Evolutionary conservation across 2,888 invertebrate species (phyloP), one percentile per base, ranked within the genome.

Genomic region (Aethes cnicana): DNA sequence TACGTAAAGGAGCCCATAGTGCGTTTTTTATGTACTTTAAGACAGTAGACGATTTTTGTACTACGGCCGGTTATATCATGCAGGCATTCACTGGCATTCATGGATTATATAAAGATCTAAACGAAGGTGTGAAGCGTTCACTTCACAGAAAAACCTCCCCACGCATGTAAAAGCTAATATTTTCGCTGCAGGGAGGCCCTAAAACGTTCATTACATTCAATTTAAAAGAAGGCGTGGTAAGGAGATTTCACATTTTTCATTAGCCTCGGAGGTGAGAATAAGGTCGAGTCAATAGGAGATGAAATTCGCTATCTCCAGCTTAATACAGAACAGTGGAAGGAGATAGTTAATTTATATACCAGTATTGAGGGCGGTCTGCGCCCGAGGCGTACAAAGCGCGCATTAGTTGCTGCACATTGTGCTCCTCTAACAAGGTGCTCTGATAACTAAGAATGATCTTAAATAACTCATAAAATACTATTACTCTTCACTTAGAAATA

Each of bases 101-200:
- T 36, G 1, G 20, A 36, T 20, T 16, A 17, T 16, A 32, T 18
- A 53, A 64, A 64, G 65, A 54, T 50, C 54, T 47, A 55, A 57
- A 61, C 59, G 57, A 64, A 68, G 63, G 68, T 72, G 63, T 57
- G 55, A 53, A 65, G 65, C 66, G 59, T 63, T 68, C 66, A 66
- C 70, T 74, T 72, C 65, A 66, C 65, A 57, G 66, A 64, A 65
- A 69, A 71, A 71, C 63, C 68, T 61, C 61, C 68, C 69, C 69
- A 68, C 64, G 66, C 68, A 69, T 66, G 68, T 68, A 72, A 69
- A 74, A 74, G 70, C 67, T 74, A 74, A 79, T 75, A 79, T 72
- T 73, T 70, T 64, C 65, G 60, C 60, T 47, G n/a, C n/a, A n/a
- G 57, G 56, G 60, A 73, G 68, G 71, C 68, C 66, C 67, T 72